Base-by-base conservation (phyloP, 2,113 vertebrate genomes). In the Pluvialis apricaria region DNA sequence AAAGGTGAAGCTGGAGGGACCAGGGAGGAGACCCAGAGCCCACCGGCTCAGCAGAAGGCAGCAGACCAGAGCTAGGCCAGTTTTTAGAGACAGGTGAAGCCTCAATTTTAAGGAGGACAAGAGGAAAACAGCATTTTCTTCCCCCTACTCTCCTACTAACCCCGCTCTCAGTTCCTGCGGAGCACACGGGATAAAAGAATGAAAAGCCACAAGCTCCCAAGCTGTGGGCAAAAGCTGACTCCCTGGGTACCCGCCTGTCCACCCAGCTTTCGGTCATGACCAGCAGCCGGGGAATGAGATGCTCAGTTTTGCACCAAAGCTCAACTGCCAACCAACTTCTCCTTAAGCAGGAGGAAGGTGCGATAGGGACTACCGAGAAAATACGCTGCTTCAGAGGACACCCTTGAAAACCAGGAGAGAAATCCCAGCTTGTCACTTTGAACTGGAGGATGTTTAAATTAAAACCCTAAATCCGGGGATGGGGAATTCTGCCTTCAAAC, bases 351-450 rank as follows among this genome's bases (percentile, higher is more conserved):
- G 11, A 62, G 31, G 21, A 94, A 89, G 55, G n/a, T 28, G 40
- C 9, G 10, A 26, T 1, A 47, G 10, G 6, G 10, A 58, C 71
- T 29, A 20, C 0, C 0, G 2, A 66, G 29, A 86, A 88, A 55
- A 20, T 34, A 12, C 34, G 31, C 40, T 70, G 64, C 49, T 92
- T 72, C 32, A 66, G 36, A 76, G 26, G 29, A 65, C 11, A 72
- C 11, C 7, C 26, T 25, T 21, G 28, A 18, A 36, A 64, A 57
- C 31, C 3, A 5, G 19, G 36, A 69, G 9, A 58, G 22, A 90
- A 78, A 62, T 57, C 45, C 17, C 51, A 61, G 28, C 34, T 36
- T 19, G 45, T 6, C 25, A 29, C 20, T 79, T 86, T 21, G 34
- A 78, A 24, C 13, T 1, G 1, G 40, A 82, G 12, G 2, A 70